Percentiles rank a stretch among this genome's conserved stretches.
Conservation (phyloP, 2,797 vertebrate genomes). For the Bryconaethiops microstoma region DNA sequence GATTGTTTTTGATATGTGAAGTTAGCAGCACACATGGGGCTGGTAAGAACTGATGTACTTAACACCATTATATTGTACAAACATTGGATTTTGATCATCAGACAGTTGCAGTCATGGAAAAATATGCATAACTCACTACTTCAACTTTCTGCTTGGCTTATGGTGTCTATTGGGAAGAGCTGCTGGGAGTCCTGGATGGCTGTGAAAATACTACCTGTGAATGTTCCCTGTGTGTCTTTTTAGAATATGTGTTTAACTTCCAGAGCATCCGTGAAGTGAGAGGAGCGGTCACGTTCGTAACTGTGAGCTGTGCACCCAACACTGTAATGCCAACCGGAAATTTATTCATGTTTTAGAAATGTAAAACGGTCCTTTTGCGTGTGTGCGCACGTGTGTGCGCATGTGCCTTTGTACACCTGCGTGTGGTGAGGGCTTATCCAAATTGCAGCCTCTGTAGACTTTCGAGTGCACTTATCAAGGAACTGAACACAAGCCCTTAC, state of each 20-base stretch:
- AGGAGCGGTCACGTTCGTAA: not conserved
- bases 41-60: slow-evolving; percentile 3
- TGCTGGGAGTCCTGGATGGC: slow-evolving; percentile 14
- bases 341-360: slow-evolving; percentile 16
- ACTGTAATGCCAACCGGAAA: slow-evolving; percentile 59
- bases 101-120: slow-evolving; percentile 6
- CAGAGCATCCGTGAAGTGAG: not conserved
- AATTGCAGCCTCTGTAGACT: slow-evolving; percentile 49
- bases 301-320: slow-evolving; percentile 30
- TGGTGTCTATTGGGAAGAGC: slow-evolving; percentile 15
- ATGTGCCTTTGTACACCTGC: slow-evolving; percentile 55
- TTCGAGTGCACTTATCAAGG: slow-evolving; percentile 76
- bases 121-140: not conserved
- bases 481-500: slow-evolving; percentile 66
- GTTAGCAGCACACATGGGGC: slow-evolving; percentile 38
- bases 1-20: slow-evolving; percentile 47
- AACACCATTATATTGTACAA: slow-evolving; percentile 1
- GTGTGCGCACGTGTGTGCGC: slow-evolving; percentile 58
- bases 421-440: slow-evolving; percentile 17
- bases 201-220: slow-evolving; percentile 18
- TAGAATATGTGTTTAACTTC: not conserved
- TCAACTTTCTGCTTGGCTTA: slow-evolving; percentile 1
- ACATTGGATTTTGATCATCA: not conserved
- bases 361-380: slow-evolving; percentile 44
- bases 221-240: slow-evolving; percentile 8